Conservation (phyloP, 2,888 invertebrate genomes). For the Leptopilina myrica region DNA sequence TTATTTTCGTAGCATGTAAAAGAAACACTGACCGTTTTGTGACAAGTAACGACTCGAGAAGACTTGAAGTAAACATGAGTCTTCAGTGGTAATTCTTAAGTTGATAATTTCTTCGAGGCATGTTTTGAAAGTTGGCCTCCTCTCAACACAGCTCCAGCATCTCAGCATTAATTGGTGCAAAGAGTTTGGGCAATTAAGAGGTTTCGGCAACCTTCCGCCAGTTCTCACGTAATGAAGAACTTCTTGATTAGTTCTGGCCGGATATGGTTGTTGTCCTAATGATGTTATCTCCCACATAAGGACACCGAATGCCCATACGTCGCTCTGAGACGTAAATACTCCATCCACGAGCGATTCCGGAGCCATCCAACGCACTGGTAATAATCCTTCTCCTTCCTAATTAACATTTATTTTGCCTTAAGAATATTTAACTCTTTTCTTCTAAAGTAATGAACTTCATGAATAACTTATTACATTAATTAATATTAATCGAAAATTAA, state of each 20-base stretch:
- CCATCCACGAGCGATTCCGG: slow-evolving; percentile 98
- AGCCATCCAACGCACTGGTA: slow-evolving; percentile 99
- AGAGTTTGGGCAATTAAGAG: slow-evolving; percentile 89
- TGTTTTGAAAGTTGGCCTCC: slow-evolving; percentile 91
- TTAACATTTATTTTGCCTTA: neutral
- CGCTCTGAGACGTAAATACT: slow-evolving; percentile 96
- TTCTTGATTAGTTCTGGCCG: slow-evolving; percentile 93
- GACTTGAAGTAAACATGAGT: slow-evolving; percentile 69
- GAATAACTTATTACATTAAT: neutral
- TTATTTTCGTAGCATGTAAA: neutral
- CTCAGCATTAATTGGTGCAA: slow-evolving; percentile 90
- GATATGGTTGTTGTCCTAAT: slow-evolving; percentile 97
- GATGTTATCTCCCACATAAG: slow-evolving; percentile 98
- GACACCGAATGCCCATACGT: slow-evolving; percentile 97
- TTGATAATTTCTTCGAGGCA: slow-evolving; percentile 81
- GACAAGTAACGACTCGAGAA: slow-evolving; percentile 72
- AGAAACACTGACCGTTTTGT: slow-evolving; percentile 64
- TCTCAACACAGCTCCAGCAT: slow-evolving; percentile 92
- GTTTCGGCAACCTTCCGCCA: slow-evolving; percentile 90
- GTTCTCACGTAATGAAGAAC: slow-evolving; percentile 93
- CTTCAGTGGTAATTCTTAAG: slow-evolving; percentile 68
- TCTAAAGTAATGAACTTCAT: no score
- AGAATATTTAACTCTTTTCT: no score
- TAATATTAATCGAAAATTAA: neutral
- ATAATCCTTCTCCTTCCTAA: slow-evolving; percentile 81